Evolutionary conservation across 2,888 invertebrate species (phyloP).

Genomic region (Oligia latruncula): DNA sequence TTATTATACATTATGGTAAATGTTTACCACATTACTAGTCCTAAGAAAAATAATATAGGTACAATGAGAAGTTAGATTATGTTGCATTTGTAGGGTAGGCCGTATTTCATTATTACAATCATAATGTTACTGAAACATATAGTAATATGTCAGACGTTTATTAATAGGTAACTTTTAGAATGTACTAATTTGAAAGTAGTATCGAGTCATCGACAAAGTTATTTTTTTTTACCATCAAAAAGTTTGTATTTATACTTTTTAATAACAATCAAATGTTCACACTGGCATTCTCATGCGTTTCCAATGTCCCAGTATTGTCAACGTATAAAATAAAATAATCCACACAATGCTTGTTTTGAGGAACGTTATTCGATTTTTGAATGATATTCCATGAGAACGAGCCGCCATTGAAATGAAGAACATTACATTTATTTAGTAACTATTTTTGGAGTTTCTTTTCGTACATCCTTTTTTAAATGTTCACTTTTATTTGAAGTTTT

Average conservation of each 20-base stretch:
- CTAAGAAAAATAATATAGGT: constrained; percentile 9
- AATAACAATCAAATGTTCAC: constrained; percentile 64
- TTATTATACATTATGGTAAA: not conserved
- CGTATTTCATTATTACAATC: not conserved
- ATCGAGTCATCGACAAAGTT: constrained; percentile 26
- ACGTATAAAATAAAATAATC: constrained; percentile 64
- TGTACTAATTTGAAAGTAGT: not conserved
- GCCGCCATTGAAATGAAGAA: constrained; percentile 49
- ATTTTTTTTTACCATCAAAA: constrained; percentile 52
- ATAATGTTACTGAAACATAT: not conserved
- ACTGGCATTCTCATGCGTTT: constrained; percentile 63
- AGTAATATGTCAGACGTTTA: not conserved
- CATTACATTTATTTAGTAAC: constrained; percentile 52
- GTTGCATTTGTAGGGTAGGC: not conserved
- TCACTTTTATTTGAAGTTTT: not conserved
- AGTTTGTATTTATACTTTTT: constrained; percentile 49
- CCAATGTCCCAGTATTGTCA: constrained; percentile 69
- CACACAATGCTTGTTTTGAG: constrained; percentile 67
- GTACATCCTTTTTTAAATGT: not conserved
- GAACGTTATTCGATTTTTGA: constrained; percentile 60
- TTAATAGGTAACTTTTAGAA: not conserved
- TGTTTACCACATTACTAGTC: not conserved
- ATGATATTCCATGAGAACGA: constrained; percentile 63
- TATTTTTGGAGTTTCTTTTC: constrained; percentile 45
- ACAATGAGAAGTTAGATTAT: not conserved